Base-by-base conservation (phyloP, 2,888 invertebrate species). In the Eilema griseolum region DNA sequence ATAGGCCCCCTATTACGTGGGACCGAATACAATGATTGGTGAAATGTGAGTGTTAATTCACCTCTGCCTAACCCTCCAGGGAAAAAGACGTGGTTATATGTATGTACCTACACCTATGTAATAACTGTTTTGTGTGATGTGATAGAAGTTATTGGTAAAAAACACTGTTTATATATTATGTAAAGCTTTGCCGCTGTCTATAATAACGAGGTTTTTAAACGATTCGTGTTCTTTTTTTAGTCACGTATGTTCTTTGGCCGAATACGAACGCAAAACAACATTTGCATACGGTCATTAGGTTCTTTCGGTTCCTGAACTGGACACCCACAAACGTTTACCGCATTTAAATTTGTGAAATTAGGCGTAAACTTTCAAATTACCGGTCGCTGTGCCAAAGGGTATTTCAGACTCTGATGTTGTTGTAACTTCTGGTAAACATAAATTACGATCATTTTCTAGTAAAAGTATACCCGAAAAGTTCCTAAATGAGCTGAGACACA, bases 201-300 rank as follows among this genome's bases (percentile, higher is more conserved):
- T 28, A 3, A 5, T 5, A 28, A 28, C 28, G 5, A 28, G 28
- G 5, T 33, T 33, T 33, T 33, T 8, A 33, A 8, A 8, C 31
- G 31, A 33, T 33, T 33, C 1, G 8, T 33, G 8, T 33, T 33
- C 31, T 5, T 3, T n/a, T 2, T 52, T n/a, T 71, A 75, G 72
- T 79, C 68, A 76, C 74, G 41, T 64, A 70, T 59, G 26, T 67
- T 60, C 66, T 56, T 60, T 56, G 37, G 59, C 60, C 24, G 52
- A 66, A 66, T 33, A 64, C 63, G 64, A 69, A 70, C 70, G 70
- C 70, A 62, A 69, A 78, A 73, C 63, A 68, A 37, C 75, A 69
- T 73, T 77, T 73, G 68, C 64, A 68, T 73, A 76, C 71, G 71
- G 74, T 69, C 77, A 67, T 80, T 80, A 74, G 46, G 59, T 59